Evolutionary conservation across 2,888 invertebrate genomes (phyloP), one percentile per base, ranked within the genome.

Genomic region (Leucania comma): DNA sequence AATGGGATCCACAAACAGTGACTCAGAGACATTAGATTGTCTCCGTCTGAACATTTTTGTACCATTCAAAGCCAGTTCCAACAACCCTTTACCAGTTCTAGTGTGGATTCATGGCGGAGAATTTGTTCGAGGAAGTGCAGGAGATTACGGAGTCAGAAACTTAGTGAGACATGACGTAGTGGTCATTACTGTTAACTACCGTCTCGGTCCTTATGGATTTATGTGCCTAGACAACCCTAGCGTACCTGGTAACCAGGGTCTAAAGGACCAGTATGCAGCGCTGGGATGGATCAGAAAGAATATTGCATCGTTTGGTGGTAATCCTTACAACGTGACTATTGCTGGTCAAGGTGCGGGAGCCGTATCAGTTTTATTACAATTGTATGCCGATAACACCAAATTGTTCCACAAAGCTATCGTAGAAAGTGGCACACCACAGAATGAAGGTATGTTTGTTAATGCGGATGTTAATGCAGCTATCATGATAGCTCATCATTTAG

Each of bases 21-120:
- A 79, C 42, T 42, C 82, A 67, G 93, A 92, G 51, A 80, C 75
- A 42, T 92, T 97, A 72, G 97, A 97, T 87, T 98, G 98, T 76
- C 95, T 98, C 0, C 96, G 96, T 72, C 87, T 98, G 9, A 98
- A 98, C 87, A 96, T 98, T 0, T 95, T 91, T 73, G 93, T 94
- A 5, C 95, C 95, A 8, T 89, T 87, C 48, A 75, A 81, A 67
- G 95, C 96, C 2, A 92, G 92, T 65, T 86, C 90, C 6, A 85
- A 76, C 20, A 93, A 90, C 70, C 95, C 94, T 5, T 74, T 95
- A 46, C 95, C 96, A 22, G 95, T 96, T 2, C 71, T 95, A 54
- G 92, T 95, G 4, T 96, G 94, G 94, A 90, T 95, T 54, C 95
- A 95, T 54, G 96, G 96, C 22, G 96, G 96, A 51, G 86, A 84